A percentile compares a stretch with the other conserved stretches of the same genome.
Conservation (phyloP, 2,113 vertebrate genomes). For the Sceloporus undulatus region DNA sequence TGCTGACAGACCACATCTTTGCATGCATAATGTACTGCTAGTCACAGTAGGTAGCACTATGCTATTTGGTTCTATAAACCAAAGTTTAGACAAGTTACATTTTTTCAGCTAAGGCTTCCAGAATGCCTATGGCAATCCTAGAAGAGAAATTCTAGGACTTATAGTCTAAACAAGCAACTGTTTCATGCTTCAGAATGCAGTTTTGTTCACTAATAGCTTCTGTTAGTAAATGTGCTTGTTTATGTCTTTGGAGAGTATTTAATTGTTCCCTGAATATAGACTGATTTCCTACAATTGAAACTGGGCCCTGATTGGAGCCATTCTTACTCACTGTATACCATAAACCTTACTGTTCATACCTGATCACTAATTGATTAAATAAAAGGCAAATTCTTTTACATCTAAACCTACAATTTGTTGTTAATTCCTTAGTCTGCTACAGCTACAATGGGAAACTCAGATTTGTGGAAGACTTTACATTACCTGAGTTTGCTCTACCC, state of each 20-base stretch:
- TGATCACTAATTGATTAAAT: neutral
- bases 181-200: neutral
- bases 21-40: neutral
- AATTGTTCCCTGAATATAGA: neutral
- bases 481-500: conserved; percentile 84
- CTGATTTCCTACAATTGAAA: neutral
- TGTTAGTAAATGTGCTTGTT: neutral
- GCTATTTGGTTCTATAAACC: neutral
- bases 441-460: conserved; percentile 85
- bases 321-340: too few species aligned
- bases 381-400: neutral
- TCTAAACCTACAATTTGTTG: neutral
- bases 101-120: neutral
- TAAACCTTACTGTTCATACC: too few species aligned
- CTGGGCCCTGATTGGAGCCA: neutral
- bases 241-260: too few species aligned
- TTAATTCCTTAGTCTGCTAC: conserved; percentile 69
- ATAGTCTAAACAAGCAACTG: neutral
- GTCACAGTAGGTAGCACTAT: neutral
- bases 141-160: neutral
- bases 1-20: neutral
- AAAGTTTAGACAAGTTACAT: neutral
- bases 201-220: neutral
- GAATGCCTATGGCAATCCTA: neutral
- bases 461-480: conserved; percentile 86